These are phyloP conservation scores for Pyrgus malvae DNA, from an alignment of 2,888 invertebrate genomes.

Conservation along the genomic window DNA sequence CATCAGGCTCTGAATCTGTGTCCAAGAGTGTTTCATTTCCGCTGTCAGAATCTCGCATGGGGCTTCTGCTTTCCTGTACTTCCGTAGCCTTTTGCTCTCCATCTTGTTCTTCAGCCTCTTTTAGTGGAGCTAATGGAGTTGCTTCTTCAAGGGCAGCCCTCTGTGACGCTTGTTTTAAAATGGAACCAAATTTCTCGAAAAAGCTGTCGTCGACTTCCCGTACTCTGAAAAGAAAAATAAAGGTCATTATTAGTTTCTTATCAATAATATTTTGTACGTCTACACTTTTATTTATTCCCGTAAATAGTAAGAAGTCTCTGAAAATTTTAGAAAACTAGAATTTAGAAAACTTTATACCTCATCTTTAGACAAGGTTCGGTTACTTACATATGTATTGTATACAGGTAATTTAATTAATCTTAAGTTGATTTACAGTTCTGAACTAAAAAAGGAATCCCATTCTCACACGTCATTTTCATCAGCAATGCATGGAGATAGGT, in stretches of 20 bases:
- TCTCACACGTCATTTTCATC: too few species aligned
- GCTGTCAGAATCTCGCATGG: slow-evolving; percentile 70
- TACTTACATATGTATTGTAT: too few species aligned
- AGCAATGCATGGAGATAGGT: too few species aligned
- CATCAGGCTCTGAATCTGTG: slow-evolving; percentile 85
- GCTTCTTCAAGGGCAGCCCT: slow-evolving; percentile 81
- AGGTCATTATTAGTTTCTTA: neutral
- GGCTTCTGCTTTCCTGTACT: slow-evolving; percentile 60
- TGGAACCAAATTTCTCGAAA: slow-evolving; percentile 91
- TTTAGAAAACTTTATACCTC: too few species aligned
- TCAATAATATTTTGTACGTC: too few species aligned
- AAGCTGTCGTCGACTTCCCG: slow-evolving; percentile 92
- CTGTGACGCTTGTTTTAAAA: slow-evolving; percentile 84
- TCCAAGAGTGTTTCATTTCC: slow-evolving; percentile 82
- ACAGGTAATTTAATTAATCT: too few species aligned
- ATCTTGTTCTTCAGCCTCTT: slow-evolving; percentile 68
- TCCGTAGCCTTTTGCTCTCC: slow-evolving; percentile 64
- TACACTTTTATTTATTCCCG: too few species aligned
- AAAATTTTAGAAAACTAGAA: too few species aligned
- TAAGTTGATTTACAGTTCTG: too few species aligned
- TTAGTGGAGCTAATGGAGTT: slow-evolving; percentile 79
- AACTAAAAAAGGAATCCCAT: too few species aligned
- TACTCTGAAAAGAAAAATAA: slow-evolving; percentile 77
- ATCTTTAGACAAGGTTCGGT: too few species aligned
- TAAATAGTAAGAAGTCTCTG: too few species aligned